Percentiles rank a stretch among this genome's conserved stretches.
Evolutionary conservation across 2,113 vertebrate genomes (phyloP).

Genomic region (Paracanthobrama guichenoti): DNA sequence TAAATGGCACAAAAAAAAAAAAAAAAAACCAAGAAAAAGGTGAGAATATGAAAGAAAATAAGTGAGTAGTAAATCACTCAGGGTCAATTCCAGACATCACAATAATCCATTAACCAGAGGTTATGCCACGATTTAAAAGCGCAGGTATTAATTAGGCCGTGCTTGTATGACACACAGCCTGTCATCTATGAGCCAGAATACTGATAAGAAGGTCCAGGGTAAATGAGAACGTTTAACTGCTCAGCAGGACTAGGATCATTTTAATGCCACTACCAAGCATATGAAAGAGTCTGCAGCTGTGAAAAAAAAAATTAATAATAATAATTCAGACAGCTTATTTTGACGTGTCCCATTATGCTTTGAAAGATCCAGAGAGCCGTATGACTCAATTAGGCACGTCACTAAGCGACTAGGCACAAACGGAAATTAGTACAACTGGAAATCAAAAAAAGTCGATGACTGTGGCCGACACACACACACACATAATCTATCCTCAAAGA

Average conservation of each 20-base stretch:
- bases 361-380: slow-evolving; percentile 20
- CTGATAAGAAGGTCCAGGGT: slow-evolving; percentile 49
- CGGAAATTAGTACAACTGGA: slow-evolving; percentile 16
- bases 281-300: slow-evolving; percentile 35
- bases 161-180: slow-evolving; percentile 24
- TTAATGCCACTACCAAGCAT: slow-evolving; percentile 49
- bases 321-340: slow-evolving; percentile 32
- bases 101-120: background rate
- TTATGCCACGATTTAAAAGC: slow-evolving; percentile 20
- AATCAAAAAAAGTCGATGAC: slow-evolving; percentile 28
- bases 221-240: slow-evolving; percentile 47
- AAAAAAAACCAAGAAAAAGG: background rate
- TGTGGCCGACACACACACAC: slow-evolving; percentile 3
- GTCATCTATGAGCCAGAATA: slow-evolving; percentile 25
- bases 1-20: background rate
- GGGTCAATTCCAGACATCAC: slow-evolving; percentile 7
- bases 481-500: slow-evolving; percentile 39
- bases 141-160: background rate
- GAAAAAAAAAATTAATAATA: background rate
- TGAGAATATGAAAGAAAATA: background rate
- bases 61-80: background rate
- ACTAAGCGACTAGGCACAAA: background rate
- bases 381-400: slow-evolving; percentile 8
- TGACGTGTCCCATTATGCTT: slow-evolving; percentile 37
- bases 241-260: slow-evolving; percentile 42